Percentiles rank a stretch among this genome's conserved stretches.
These are phyloP conservation scores for Ispidina lecontei DNA, from an alignment of 2,797 vertebrate species.

Conservation along the genomic window DNA sequence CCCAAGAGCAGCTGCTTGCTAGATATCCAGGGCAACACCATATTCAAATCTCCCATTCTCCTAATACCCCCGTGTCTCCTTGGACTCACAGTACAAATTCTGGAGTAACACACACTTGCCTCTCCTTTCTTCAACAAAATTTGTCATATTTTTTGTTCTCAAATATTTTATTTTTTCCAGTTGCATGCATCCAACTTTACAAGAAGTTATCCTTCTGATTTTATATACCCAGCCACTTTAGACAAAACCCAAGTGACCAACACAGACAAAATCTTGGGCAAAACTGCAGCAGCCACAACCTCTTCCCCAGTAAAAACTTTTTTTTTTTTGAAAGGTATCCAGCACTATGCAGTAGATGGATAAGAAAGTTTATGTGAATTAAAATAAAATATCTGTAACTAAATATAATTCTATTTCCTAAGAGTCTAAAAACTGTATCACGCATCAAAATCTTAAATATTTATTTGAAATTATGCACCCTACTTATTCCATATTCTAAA, in stretches of 20 bases:
- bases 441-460: constrained; percentile 80
- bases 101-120: neutral
- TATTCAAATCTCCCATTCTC: accelerated
- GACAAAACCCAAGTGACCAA: neutral
- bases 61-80: neutral
- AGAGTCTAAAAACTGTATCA: constrained; percentile 72
- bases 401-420: constrained; percentile 43
- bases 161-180: neutral
- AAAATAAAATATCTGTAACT: constrained; percentile 22
- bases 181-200: neutral
- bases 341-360: neutral
- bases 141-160: neutral
- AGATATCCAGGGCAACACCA: neutral
- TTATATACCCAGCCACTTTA: neutral
- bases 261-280: neutral
- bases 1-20: neutral
- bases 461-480: constrained; percentile 81
- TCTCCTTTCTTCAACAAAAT: neutral
- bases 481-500: constrained; percentile 80
- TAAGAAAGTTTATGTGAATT: constrained; percentile 3
- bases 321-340: neutral
- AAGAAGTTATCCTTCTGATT: neutral
- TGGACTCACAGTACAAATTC: neutral
- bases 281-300: neutral
- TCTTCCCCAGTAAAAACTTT: neutral